Evolutionary conservation across 2,113 vertebrate genomes (phyloP).

Genomic region (Tupaia chinensis): DNA sequence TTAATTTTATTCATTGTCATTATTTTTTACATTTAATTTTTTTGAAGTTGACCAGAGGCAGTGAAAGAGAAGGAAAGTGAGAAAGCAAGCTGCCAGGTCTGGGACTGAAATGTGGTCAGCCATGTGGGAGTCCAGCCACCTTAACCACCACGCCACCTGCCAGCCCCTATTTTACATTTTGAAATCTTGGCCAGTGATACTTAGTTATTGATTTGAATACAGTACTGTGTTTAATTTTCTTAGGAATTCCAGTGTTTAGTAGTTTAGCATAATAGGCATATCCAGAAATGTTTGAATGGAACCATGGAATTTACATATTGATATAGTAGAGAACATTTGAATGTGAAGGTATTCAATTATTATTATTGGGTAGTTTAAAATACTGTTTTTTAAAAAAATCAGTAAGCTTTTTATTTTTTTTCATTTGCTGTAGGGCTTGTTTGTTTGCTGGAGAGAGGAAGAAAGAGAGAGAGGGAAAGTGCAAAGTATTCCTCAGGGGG

Average conservation of each 20-base stretch:
- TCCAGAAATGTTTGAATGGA: background rate
- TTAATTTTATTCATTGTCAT: no score
- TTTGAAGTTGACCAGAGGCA: no score
- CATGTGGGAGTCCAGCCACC: no score
- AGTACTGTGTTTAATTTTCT: background rate
- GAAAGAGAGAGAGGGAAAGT: no score
- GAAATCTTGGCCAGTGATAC: background rate
- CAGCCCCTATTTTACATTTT: background rate
- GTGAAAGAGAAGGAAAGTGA: no score
- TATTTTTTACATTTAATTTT: no score
- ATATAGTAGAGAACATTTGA: background rate
- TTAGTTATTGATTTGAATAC: constrained; percentile 6
- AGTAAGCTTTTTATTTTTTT: background rate
- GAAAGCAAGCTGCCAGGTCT: no score
- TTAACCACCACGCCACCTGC: no score
- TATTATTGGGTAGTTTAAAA: constrained; percentile 9
- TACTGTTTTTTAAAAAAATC: background rate
- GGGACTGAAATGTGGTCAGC: no score
- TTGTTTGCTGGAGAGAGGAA: no score
- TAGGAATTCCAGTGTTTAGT: background rate
- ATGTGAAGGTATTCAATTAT: background rate
- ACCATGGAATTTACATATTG: background rate
- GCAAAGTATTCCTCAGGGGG: no score
- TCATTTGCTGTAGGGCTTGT: no score
- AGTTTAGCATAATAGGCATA: background rate